phyloP scores from a whole-genome alignment of 2,797 vertebrate genomes.

The Microchirus variegatus region DNA sequence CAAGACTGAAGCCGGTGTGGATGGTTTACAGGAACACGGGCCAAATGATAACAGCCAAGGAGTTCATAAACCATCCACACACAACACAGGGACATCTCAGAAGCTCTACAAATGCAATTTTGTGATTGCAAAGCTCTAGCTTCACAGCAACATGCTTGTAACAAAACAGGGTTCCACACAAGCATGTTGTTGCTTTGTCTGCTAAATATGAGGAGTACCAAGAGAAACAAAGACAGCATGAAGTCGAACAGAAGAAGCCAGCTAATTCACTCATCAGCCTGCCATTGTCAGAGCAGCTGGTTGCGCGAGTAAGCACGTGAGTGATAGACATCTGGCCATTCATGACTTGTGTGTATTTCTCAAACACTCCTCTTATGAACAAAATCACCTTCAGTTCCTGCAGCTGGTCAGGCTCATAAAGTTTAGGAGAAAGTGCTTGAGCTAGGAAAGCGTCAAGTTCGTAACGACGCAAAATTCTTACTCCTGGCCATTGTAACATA shows the following conservation, averaged over 20 bases:
- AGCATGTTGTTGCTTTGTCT: constrained; percentile 44
- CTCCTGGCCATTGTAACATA: constrained; percentile 97
- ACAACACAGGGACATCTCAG: constrained; percentile 28
- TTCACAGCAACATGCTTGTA: constrained; percentile 53
- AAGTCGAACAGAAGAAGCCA: neutral
- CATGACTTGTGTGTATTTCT: constrained; percentile 28
- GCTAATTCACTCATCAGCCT: constrained; percentile 1
- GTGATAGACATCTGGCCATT: neutral
- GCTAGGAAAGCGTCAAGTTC: constrained; percentile 97
- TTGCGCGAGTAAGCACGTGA: neutral
- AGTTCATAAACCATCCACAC: constrained; percentile 69
- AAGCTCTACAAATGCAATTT: constrained; percentile 36
- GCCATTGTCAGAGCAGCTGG: neutral
- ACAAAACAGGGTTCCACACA: constrained; percentile 28
- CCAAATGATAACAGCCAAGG: constrained; percentile 12
- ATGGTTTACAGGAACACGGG: constrained; percentile 53
- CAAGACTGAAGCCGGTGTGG: constrained; percentile 55
- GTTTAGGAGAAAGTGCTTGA: constrained; percentile 96
- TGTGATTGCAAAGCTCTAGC: constrained; percentile 52
- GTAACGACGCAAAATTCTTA: constrained; percentile 94
- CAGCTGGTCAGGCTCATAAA: constrained; percentile 97
- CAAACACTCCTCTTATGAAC: constrained; percentile 65
- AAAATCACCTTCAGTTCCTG: constrained; percentile 96
- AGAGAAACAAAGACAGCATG: constrained; percentile 41
- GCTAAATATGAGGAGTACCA: constrained; percentile 62